A percentile compares a stretch with the other conserved stretches of the same genome.
These are phyloP conservation scores for Lagothrix lagotricha DNA, from an alignment of 2,797 vertebrate genomes.

Conservation along the genomic window DNA sequence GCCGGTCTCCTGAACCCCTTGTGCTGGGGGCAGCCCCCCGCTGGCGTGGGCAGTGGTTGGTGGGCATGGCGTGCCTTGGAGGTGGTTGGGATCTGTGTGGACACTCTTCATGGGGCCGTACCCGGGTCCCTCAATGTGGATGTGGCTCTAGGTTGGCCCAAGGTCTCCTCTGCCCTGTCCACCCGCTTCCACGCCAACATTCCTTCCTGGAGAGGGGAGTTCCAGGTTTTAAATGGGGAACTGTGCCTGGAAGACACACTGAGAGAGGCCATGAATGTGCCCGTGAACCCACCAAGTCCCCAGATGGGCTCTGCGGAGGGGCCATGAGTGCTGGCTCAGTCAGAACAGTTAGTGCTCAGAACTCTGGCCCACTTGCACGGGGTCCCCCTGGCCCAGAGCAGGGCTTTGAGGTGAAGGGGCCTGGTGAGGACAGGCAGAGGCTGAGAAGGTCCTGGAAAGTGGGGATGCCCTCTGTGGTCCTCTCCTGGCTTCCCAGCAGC, in stretches of 20 bases:
- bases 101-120: fast-evolving
- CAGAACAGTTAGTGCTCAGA: not conserved
- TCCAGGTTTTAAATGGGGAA: not conserved
- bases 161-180: not conserved
- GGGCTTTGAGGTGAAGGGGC: not conserved
- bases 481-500: not conserved
- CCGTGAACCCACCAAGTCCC: not conserved
- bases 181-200: not conserved
- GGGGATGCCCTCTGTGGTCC: not conserved
- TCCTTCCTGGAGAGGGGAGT: not conserved
- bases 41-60: not conserved
- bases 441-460: not conserved
- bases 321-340: too few species aligned
- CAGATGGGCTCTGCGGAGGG: not conserved
- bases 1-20: not conserved
- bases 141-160: not conserved
- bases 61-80: fast-evolving
- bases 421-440: fast-evolving
- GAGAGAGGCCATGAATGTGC: not conserved
- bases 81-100: not conserved
- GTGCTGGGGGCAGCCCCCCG: not conserved
- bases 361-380: too few species aligned
- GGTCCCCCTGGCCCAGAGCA: not conserved
- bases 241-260: too few species aligned
- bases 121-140: not conserved